These are phyloP conservation scores for Cardiocondyla obscurior DNA, from an alignment of 1,140 invertebrate genomes.

Conservation along the genomic window DNA sequence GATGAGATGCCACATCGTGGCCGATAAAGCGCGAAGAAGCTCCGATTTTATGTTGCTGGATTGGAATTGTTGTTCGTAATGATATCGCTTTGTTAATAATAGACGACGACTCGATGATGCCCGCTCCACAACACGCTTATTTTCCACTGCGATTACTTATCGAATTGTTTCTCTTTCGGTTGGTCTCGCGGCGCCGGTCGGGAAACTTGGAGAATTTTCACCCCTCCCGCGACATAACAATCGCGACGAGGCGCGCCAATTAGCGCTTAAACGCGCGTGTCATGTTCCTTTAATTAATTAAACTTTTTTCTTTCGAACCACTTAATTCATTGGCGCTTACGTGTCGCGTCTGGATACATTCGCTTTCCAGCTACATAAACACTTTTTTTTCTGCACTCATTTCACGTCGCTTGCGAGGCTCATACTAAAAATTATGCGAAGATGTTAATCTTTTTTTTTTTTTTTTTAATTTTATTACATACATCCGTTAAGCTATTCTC, in stretches of 20 bases:
- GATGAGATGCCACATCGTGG: slow-evolving; percentile 24
- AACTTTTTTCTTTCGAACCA: background rate
- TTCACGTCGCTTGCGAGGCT: background rate
- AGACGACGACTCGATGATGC: slow-evolving; percentile 39
- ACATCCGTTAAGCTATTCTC: no score
- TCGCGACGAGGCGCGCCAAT: slow-evolving; percentile 15
- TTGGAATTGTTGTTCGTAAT: slow-evolving; percentile 23
- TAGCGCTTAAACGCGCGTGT: background rate
- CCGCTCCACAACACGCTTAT: slow-evolving; percentile 25
- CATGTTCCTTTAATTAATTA: slow-evolving; percentile 25
- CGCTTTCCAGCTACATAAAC: background rate
- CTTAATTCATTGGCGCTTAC: slow-evolving; percentile 32
- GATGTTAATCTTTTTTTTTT: no score
- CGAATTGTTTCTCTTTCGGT: slow-evolving; percentile 26
- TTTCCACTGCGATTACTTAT: slow-evolving; percentile 42
- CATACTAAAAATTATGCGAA: background rate
- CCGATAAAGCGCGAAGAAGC: slow-evolving; percentile 8
- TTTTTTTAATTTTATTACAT: no score
- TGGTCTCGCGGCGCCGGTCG: background rate
- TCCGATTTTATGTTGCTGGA: background rate
- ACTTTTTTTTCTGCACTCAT: background rate
- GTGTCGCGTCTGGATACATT: background rate
- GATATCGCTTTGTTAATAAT: slow-evolving; percentile 51
- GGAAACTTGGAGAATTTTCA: slow-evolving; percentile 10
- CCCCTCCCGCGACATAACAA: slow-evolving; percentile 13